phyloP scores from a whole-genome alignment of 2,113 vertebrate genomes.

The Malurus melanocephalus region DNA sequence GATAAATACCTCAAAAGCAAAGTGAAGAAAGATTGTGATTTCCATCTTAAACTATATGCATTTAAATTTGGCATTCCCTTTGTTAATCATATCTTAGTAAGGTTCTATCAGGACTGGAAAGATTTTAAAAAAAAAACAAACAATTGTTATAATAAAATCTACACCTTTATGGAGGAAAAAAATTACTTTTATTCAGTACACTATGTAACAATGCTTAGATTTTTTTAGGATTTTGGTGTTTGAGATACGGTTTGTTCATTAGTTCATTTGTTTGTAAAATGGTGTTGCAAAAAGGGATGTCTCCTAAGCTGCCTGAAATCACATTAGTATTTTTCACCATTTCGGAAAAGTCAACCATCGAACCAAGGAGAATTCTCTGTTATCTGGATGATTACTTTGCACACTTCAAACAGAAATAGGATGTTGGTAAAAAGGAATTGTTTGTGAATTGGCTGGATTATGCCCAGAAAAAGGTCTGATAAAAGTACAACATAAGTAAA shows the following conservation, averaged over 20 bases:
- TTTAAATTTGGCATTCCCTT: not conserved
- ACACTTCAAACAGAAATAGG: not conserved
- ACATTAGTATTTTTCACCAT: not conserved
- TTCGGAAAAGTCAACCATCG: not conserved
- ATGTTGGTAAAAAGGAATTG: not conserved
- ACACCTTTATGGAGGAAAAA: not conserved
- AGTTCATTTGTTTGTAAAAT: not conserved
- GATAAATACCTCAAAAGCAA: constrained; percentile 9
- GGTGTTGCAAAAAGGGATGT: not conserved
- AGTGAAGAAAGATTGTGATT: not conserved
- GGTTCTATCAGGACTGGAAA: not conserved
- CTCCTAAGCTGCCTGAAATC: not conserved
- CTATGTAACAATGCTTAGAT: not conserved
- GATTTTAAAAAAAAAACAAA: no score
- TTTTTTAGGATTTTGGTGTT: not conserved
- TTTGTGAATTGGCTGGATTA: not conserved
- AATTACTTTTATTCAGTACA: not conserved
- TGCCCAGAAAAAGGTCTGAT: not conserved
- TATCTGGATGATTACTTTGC: not conserved
- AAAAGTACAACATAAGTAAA: not conserved
- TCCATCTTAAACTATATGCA: not conserved
- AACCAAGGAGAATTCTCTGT: not conserved
- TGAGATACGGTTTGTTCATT: not conserved
- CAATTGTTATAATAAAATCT: not conserved
- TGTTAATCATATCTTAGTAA: not conserved